A percentile compares a stretch with the other conserved stretches of the same genome.
Conservation (phyloP, 1,140 invertebrate genomes). For the Trachymyrmex cornetzi region DNA sequence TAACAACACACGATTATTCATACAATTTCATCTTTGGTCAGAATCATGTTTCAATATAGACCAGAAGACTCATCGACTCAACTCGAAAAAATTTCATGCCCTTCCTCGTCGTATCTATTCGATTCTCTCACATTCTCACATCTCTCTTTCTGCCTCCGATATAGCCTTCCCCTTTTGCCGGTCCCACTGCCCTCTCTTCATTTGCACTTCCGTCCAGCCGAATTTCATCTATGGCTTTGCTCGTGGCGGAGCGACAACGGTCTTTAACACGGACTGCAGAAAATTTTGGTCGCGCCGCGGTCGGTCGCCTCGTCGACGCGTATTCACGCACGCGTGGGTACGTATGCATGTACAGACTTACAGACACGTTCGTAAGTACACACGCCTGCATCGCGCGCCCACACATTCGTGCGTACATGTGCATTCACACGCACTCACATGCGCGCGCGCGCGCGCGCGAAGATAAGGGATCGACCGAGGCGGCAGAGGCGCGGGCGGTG, state of each 20-base stretch:
- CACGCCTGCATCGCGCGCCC: background rate
- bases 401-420: background rate
- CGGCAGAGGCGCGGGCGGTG: slow-evolving; percentile 35
- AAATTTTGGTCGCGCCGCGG: slow-evolving; percentile 62
- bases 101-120: background rate
- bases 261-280: slow-evolving; percentile 37
- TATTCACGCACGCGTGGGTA: background rate
- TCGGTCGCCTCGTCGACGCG: slow-evolving; percentile 56
- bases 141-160: background rate
- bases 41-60: background rate
- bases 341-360: background rate
- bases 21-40: no score
- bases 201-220: slow-evolving; percentile 18
- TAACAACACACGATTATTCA: no score
- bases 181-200: background rate
- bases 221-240: slow-evolving; percentile 36
- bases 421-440: background rate
- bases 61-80: background rate
- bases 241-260: background rate
- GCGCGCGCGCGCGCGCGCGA: background rate
- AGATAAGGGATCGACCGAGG: slow-evolving; percentile 71
- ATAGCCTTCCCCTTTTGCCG: background rate
- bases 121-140: background rate
- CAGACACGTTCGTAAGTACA: no score
- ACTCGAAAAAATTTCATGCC: background rate